phyloP scores from a whole-genome alignment of 2,797 vertebrate species.

The Channallabes apus region DNA sequence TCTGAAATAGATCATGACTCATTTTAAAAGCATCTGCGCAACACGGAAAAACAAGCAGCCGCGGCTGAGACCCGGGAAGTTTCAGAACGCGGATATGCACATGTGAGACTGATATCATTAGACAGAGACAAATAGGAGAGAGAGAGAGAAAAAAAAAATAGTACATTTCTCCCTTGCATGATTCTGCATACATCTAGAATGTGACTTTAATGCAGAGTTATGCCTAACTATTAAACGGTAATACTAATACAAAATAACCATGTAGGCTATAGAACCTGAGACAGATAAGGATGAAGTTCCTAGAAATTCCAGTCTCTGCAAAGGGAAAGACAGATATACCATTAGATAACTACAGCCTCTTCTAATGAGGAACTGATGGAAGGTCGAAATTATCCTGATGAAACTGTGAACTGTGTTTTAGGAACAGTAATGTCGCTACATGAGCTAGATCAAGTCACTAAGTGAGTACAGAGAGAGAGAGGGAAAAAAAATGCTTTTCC shows the following conservation, averaged over 20 bases:
- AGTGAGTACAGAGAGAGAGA: neutral
- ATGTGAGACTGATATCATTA: constrained; percentile 3
- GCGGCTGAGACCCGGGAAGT: constrained; percentile 43
- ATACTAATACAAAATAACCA: neutral
- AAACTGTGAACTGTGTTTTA: neutral
- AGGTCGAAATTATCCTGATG: neutral
- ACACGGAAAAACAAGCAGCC: constrained; percentile 54
- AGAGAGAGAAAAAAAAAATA: no score
- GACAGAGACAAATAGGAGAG: neutral
- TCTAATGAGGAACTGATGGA: constrained; percentile 6
- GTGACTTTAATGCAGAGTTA: neutral
- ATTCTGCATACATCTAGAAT: neutral
- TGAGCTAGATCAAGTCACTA: neutral
- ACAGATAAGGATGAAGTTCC: neutral
- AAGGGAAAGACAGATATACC: neutral
- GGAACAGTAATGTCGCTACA: neutral
- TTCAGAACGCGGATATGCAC: constrained; percentile 3
- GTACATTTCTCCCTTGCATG: neutral
- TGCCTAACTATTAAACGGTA: neutral
- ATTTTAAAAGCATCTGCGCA: constrained; percentile 52
- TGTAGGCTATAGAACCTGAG: neutral
- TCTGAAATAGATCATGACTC: constrained; percentile 61
- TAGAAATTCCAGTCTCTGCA: neutral
- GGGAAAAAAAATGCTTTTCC: no score
- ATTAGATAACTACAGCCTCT: neutral